These are phyloP conservation scores for Anthophora plumipes DNA, from an alignment of 2,888 invertebrate genomes.

Conservation along the genomic window DNA sequence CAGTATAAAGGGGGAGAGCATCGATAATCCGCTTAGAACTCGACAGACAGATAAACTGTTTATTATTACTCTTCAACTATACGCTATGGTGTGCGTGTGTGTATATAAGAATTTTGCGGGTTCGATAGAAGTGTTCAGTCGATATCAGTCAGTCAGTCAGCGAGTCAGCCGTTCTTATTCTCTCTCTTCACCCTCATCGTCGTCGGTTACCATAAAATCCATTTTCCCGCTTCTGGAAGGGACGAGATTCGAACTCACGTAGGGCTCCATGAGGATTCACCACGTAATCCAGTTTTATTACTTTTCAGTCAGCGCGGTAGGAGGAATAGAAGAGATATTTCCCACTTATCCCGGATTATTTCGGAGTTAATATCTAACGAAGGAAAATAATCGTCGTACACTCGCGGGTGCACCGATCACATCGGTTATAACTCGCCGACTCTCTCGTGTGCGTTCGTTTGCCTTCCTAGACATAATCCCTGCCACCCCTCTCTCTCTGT, in stretches of 20 bases:
- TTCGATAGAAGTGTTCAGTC: slow-evolving; percentile 48
- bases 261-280: slow-evolving; percentile 58
- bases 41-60: slow-evolving; percentile 79
- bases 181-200: slow-evolving; percentile 16
- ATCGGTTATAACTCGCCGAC: slow-evolving; percentile 9
- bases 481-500: not conserved
- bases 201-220: slow-evolving; percentile 64
- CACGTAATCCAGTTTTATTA: slow-evolving; percentile 73
- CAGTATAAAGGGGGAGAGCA: slow-evolving; percentile 43
- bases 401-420: slow-evolving; percentile 26
- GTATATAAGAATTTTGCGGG: slow-evolving; percentile 6
- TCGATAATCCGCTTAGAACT: slow-evolving; percentile 76
- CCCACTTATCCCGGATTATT: slow-evolving; percentile 70
- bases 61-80: slow-evolving; percentile 75
- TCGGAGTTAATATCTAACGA: slow-evolving; percentile 66
- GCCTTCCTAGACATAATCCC: slow-evolving; percentile 11
- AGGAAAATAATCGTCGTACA: slow-evolving; percentile 63
- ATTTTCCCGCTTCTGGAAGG: slow-evolving; percentile 68
- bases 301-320: slow-evolving; percentile 68
- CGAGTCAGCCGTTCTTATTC: slow-evolving; percentile 65
- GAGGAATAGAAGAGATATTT: slow-evolving; percentile 61
- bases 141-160: slow-evolving; percentile 74
- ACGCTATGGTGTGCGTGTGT: slow-evolving; percentile 31
- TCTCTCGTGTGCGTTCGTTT: slow-evolving; percentile 5
- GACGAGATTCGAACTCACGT: slow-evolving; percentile 59